Conservation (phyloP, 1,140 invertebrate species). For the Scaptomyza graminum region DNA sequence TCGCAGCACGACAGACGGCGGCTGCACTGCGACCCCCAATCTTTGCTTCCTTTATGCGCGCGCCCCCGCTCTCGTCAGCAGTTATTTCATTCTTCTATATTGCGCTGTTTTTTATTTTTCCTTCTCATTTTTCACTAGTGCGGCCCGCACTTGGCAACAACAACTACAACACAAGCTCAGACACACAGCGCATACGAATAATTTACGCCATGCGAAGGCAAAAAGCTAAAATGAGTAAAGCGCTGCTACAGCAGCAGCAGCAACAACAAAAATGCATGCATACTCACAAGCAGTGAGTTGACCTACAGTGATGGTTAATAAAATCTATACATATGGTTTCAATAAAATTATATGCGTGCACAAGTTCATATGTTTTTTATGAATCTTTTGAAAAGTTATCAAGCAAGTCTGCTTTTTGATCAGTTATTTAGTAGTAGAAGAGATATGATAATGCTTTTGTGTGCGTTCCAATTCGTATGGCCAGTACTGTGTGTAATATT, state of each 20-base stretch:
- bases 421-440: not conserved
- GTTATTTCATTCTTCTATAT: slow-evolving; percentile 67
- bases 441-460: not conserved
- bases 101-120: slow-evolving; percentile 44
- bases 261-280: slow-evolving; percentile 30
- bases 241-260: slow-evolving; percentile 35
- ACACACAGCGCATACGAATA: slow-evolving; percentile 72
- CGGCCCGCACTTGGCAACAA: slow-evolving; percentile 49
- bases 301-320: slow-evolving; percentile 41
- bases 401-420: not conserved
- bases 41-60: slow-evolving; percentile 38
- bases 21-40: slow-evolving; percentile 59
- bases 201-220: slow-evolving; percentile 71
- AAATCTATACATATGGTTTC: not conserved
- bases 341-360: not conserved
- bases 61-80: slow-evolving; percentile 38
- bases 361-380: not conserved
- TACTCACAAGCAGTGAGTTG: slow-evolving; percentile 28
- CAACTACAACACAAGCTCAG: slow-evolving; percentile 60
- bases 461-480: slow-evolving; percentile 15
- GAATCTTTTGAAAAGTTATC: not conserved
- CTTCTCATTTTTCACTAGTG: slow-evolving; percentile 33
- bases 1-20: slow-evolving; percentile 29
- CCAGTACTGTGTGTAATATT: slow-evolving; percentile 37
- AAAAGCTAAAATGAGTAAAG: slow-evolving; percentile 80